Percentiles rank a stretch among this genome's conserved stretches.
Evolutionary conservation across 92 coral and sea anemone genomes (phyloP).

Genomic region (Palythoa grandis): DNA sequence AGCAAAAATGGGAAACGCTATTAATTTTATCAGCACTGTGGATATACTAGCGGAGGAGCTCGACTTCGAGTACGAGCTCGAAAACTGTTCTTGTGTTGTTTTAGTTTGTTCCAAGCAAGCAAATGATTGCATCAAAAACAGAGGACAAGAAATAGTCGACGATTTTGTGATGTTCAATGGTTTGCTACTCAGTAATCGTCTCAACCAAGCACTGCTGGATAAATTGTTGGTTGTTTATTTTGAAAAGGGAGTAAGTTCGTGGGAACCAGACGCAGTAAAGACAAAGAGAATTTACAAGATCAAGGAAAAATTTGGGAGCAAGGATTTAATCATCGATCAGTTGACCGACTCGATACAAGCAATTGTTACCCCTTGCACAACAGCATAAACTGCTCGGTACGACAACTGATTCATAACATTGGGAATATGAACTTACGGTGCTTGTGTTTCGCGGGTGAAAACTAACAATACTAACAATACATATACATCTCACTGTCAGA

Average conservation of each 20-base stretch:
- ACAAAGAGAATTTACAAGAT: slow-evolving; percentile 31
- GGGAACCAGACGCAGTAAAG: slow-evolving; percentile 25
- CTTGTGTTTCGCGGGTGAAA: no score
- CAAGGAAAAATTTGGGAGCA: slow-evolving; percentile 24
- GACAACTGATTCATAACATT: background rate
- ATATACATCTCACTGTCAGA: no score
- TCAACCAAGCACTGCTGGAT: background rate
- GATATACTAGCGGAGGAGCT: slow-evolving; percentile 32
- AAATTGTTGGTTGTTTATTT: slow-evolving; percentile 31
- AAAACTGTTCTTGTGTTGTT: slow-evolving; percentile 25
- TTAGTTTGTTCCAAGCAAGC: slow-evolving; percentile 31
- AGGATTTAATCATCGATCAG: slow-evolving; percentile 21
- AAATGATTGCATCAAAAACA: slow-evolving; percentile 23
- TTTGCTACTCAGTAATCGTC: slow-evolving; percentile 1
- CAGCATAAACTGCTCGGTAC: slow-evolving; percentile 11
- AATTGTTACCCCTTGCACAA: slow-evolving; percentile 33
- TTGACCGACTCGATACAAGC: slow-evolving; percentile 33
- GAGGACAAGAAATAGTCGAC: slow-evolving; percentile 22
- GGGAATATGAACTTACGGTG: no score
- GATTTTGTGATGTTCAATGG: slow-evolving; percentile 35
- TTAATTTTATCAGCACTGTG: slow-evolving; percentile 16
- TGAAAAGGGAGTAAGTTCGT: slow-evolving; percentile 23
- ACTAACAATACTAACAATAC: no score
- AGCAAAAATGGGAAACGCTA: slow-evolving; percentile 41
- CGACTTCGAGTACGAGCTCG: slow-evolving; percentile 12